phyloP scores from a whole-genome alignment of 2,113 vertebrate genomes.

The Pleuronectes platessa region DNA sequence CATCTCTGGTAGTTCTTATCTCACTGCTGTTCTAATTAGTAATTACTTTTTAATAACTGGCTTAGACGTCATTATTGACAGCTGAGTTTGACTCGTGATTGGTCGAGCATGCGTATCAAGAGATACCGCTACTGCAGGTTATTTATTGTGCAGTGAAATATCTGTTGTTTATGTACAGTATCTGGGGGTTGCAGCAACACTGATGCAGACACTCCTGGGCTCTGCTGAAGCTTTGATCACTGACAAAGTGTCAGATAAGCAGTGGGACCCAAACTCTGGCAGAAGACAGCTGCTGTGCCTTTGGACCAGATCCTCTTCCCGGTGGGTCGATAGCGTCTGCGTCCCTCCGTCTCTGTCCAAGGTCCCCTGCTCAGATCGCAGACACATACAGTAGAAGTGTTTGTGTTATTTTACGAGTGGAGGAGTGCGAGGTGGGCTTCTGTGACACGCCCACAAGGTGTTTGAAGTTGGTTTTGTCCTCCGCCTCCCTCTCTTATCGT shows the following conservation, averaged over 20 bases:
- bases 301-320: constrained; percentile 35
- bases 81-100: too few species aligned
- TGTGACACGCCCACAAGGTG: background rate
- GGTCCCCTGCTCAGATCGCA: constrained; percentile 21
- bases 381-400: background rate
- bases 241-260: constrained; percentile 20
- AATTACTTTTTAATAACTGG: too few species aligned
- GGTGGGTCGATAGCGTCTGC: constrained; percentile 40
- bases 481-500: background rate
- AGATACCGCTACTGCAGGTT: too few species aligned
- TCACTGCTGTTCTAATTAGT: too few species aligned
- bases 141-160: background rate
- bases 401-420: constrained; percentile 1
- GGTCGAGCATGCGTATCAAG: too few species aligned
- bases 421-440: constrained; percentile 24
- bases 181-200: background rate
- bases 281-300: constrained; percentile 34
- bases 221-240: constrained; percentile 20
- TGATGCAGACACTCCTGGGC: background rate
- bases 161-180: background rate
- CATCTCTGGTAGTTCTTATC: too few species aligned
- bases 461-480: background rate
- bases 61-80: too few species aligned
- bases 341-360: constrained; percentile 35
- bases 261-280: constrained; percentile 9